Base-by-base conservation (phyloP, 1,140 invertebrate genomes). In the Formica selysi region DNA sequence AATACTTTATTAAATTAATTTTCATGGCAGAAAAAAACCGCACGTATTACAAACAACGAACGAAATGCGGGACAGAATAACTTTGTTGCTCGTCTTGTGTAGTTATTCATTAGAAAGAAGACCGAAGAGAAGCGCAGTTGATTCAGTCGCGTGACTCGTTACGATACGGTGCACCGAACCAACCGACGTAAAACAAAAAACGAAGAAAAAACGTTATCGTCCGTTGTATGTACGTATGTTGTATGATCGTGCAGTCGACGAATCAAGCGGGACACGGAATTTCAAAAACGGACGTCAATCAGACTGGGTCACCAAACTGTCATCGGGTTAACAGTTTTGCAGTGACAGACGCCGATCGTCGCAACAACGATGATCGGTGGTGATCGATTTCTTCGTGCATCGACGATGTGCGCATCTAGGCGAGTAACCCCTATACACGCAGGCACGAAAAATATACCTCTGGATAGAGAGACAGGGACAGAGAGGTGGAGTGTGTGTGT, bases 281-380 rank as follows among this genome's bases (percentile, higher is more conserved):
- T 85, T 85, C 48, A 76, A 76, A 76, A 85, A 54, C 83, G 57
- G 29, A 79, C 67, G 68, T 74, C 79, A 83, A 83, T 83, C 79
- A 79, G 54, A 65, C 62, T 51, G 32, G 71, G 73, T 85, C 73
- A 22, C 62, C 71, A 79, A 64, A 78, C 59, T 79, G 61, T 64
- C 73, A 44, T 36, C 32, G 19, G 13, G n/a, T 26, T 74, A 83
- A 83, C 68, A 74, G n/a, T 73, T 83, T 62, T 62, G 48, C 79
- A 16, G 68, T 71, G 68, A 32, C 68, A 54, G 26, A 29, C n/a
- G 29, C 4, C 29, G 36, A 38, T 73, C 8, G 65, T 70, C 51
- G 65, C 44, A 68, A 36, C 22, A 51, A 51, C 48, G 32, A 1
- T 32, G 48, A 51, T 51, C 16, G 29, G 38, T 22, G 41, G 51